Evolutionary conservation across 2,888 invertebrate genomes (phyloP).

Genomic region (Gasteruption jaculator): DNA sequence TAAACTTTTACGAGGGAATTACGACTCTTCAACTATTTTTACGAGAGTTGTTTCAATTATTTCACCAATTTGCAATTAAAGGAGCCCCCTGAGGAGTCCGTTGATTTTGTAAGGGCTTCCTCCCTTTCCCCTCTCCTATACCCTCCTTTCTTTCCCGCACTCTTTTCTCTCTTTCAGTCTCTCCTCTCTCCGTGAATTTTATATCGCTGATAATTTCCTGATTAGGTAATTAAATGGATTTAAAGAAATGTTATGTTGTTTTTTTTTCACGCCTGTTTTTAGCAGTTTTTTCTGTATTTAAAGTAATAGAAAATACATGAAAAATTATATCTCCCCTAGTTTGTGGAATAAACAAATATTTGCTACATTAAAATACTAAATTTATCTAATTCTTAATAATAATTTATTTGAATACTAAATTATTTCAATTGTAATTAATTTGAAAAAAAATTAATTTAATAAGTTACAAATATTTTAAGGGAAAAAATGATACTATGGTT

Average conservation of each 20-base stretch:
- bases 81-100: conserved; percentile 37
- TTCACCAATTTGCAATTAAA: conserved; percentile 52
- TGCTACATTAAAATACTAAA: no score
- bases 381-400: no score
- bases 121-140: conserved; percentile 22
- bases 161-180: conserved; percentile 9
- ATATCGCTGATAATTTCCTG: conserved; percentile 40
- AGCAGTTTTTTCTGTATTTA: no score
- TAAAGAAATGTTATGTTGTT: no score
- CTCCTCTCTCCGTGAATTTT: conserved; percentile 29
- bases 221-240: conserved; percentile 43
- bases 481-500: no score
- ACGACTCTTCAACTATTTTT: conserved; percentile 52
- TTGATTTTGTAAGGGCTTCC: no score
- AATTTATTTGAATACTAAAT: no score
- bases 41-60: conserved; percentile 53
- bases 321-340: conserved; percentile 3
- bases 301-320: conserved; percentile 11
- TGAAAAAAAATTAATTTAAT: no score
- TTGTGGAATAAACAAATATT: no score
- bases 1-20: conserved; percentile 47
- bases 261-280: no score
- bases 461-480: no score
- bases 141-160: conserved; percentile 9
- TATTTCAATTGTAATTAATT: no score